Base-by-base conservation (phyloP, 1,140 invertebrate genomes). In the Gerris buenoi region DNA sequence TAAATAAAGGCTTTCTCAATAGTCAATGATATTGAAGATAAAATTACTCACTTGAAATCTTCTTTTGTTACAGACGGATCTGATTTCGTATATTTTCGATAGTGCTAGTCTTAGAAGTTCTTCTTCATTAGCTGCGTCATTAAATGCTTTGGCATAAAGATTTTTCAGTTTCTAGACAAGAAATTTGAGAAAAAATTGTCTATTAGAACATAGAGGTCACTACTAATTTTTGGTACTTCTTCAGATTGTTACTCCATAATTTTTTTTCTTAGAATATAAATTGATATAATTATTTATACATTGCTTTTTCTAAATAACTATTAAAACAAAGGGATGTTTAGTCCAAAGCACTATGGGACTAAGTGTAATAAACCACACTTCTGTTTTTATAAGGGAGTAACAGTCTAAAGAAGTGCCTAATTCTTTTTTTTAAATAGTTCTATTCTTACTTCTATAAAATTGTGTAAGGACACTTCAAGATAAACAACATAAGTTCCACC, bases 81-180 rank as follows among this genome's bases (percentile, higher is more conserved):
- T 82, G 64, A 98, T 95, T 79, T 97, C 93, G 75, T 89, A 88
- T 64, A 98, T 94, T 76, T 91, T 90, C 56, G 86, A 83, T 25
- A 97, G 75, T 0, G 91, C 89, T 72, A 87, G 85, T 27, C 92
- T 78, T 18, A 97, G 79, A 1, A 91, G 78, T 67, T 91, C 87
- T 73, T 94, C 90, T 77, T 97, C 94, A 71, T 87, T 83, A 69
- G 89, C 85, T 1, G 91, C 86, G 76, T 95, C 93, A 26, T 81
- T 75, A 60, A 93, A 78, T 0, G 89, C 89, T 27, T 85, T 83
- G 74, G 87, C 89, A 71, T 93, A 91, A n/a, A 93, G 76, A 62
- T 80, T 84, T 78, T 89, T 91, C 27, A 95, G 76, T 77, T 93
- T 91, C 73, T 86, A 83, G 77, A 88, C 81, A 69, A 76, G 78